Conservation (phyloP, 2,113 vertebrate species). For the Orthonyx spaldingii region DNA sequence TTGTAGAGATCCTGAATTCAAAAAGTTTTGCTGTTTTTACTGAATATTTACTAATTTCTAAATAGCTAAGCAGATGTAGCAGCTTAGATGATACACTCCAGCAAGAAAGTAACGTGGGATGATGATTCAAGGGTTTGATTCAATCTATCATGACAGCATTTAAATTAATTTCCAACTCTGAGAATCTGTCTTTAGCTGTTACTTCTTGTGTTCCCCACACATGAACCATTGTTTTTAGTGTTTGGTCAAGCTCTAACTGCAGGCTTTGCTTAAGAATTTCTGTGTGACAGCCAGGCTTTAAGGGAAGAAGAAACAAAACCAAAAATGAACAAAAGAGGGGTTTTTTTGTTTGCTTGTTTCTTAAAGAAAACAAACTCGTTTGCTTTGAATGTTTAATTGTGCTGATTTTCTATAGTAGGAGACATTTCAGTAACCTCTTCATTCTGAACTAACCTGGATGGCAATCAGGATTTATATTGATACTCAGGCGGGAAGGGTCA, state of each 20-base stretch:
- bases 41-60: neutral
- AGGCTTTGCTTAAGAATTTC: neutral
- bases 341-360: neutral
- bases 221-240: neutral
- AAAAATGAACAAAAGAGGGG: neutral
- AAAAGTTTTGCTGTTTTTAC: neutral
- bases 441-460: neutral
- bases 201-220: neutral
- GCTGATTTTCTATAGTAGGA: neutral
- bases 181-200: neutral
- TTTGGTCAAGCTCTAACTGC: neutral
- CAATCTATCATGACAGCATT: neutral
- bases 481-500: constrained; percentile 2
- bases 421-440: neutral
- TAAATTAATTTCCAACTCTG: neutral
- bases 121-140: neutral
- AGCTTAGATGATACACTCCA: neutral
- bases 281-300: neutral
- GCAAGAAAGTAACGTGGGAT: neutral
- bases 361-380: neutral
- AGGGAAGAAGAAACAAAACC: neutral
- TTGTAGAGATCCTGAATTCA: neutral
- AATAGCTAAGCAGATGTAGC: neutral
- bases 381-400: neutral
- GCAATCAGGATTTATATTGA: neutral